Percentiles rank a stretch among this genome's conserved stretches.
Conservation (phyloP, 2,888 invertebrate genomes). For the Netelia virgata region DNA sequence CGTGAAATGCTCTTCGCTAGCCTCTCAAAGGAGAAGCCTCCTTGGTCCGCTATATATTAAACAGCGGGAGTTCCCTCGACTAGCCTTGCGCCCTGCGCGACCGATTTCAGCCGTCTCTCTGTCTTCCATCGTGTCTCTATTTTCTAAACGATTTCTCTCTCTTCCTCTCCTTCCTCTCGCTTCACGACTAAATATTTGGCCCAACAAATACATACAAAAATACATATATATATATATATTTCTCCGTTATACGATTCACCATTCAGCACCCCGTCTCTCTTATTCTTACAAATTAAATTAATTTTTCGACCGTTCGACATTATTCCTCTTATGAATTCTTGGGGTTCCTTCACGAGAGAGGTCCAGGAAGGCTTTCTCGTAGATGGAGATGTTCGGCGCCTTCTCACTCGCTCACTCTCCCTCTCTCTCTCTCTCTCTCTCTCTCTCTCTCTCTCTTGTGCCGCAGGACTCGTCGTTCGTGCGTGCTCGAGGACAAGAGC, state of each 20-base stretch:
- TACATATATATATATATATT: conserved; percentile 3
- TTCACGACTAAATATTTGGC: conserved; percentile 56
- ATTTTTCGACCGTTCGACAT: conserved; percentile 80
- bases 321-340: conserved; percentile 82
- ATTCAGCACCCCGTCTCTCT: conserved; percentile 70
- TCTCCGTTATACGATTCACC: conserved; percentile 39
- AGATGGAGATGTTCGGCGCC: conserved; percentile 64
- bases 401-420: background rate
- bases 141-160: conserved; percentile 55
- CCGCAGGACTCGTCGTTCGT: conserved; percentile 26
- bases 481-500: conserved; percentile 18
- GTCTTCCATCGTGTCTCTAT: conserved; percentile 59
- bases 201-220: background rate
- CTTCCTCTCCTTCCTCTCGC: conserved; percentile 31
- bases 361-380: conserved; percentile 29
- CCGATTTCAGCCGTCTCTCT: conserved; percentile 57
- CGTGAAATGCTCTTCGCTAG: conserved; percentile 67
- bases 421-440: conserved; percentile 4
- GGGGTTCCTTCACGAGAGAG: conserved; percentile 68
- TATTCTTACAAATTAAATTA: conserved; percentile 83
- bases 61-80: conserved; percentile 80
- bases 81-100: conserved; percentile 62
- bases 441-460: conserved; percentile 17
- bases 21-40: conserved; percentile 77
- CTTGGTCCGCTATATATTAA: conserved; percentile 84